Percentiles rank a stretch among this genome's conserved stretches.
phyloP scores from a whole-genome alignment of 2,888 invertebrate species.

The Cinara cedri region DNA sequence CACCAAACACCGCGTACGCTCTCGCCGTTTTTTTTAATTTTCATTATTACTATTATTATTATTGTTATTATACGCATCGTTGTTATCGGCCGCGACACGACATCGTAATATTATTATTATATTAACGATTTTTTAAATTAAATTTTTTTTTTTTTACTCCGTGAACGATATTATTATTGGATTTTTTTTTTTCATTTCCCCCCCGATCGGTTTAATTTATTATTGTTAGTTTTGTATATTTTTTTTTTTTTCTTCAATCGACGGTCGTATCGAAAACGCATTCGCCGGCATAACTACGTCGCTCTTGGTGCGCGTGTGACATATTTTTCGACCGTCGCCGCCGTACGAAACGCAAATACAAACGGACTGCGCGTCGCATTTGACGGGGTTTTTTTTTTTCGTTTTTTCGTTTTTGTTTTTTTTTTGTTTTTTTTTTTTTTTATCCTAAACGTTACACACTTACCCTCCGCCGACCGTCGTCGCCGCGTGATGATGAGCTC shows the following conservation, averaged over 20 bases:
- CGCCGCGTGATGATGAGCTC: conserved; percentile 8
- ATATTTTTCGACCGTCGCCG: not conserved
- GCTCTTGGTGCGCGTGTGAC: conserved; percentile 29
- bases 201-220: not conserved
- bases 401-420: not conserved
- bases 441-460: not conserved
- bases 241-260: not conserved
- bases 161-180: not conserved
- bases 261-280: not conserved
- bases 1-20: no score
- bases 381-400: not conserved
- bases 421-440: not conserved
- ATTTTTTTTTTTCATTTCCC: not conserved
- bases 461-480: not conserved
- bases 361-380: not conserved
- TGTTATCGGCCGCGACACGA: not conserved
- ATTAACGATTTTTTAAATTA: not conserved
- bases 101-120: not conserved
- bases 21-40: not conserved
- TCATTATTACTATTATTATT: not conserved
- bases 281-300: conserved; percentile 1
- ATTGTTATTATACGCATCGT: not conserved
- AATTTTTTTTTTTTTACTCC: no score
- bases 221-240: not conserved
- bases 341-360: not conserved